Base-by-base conservation (phyloP, 2,888 invertebrate species). In the Cepaea hortensis region DNA sequence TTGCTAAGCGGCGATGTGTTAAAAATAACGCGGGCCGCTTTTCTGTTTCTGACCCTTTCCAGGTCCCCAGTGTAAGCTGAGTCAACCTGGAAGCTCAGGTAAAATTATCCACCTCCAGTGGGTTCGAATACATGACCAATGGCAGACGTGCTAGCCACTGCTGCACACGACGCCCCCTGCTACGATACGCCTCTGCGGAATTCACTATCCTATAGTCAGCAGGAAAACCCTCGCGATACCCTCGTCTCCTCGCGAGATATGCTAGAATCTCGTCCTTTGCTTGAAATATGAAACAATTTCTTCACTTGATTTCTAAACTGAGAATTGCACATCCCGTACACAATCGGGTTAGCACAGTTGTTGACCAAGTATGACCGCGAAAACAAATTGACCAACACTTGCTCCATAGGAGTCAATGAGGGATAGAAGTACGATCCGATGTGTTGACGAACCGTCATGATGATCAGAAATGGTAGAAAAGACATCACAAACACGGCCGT, bases 321-420 rank as follows among this genome's bases (percentile, higher is more conserved):
- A 11, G 87, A 86, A 76, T 90, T 91, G 55, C 88, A 88, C 50
- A 90, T 84, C 3, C 90, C 89, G 84, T 91, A 91, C 13, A 91
- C 88, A 15, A 91, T 84, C 3, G 90, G 90, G 85, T 91, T 91
- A 55, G 90, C 86, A 75, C 90, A 88, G 88, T 89, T 90, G 88
- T 91, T 91, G 62, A 90, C 88, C 35, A 90, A 81, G 85, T 90
- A 90, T 20, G 90, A 90, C n/a, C 90, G 85, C 23, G 89, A 73
- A 75, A 90, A 90, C 35, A 90, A 84, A 73, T 89, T 89, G 15
- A 90, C 89, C 4, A 85, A 18, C 6, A 90, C 62, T 75, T 90
- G 85, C n/a, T 88, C 81, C 0, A 15, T 18, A 9, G 85, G 75
- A 18, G 55, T 88, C 61, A 90, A 83, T 6, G 81, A 82, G 13